Percentiles rank a stretch among this genome's conserved stretches.
These are phyloP conservation scores for Phenacoccus solenopsis DNA, from an alignment of 1,140 invertebrate species.

Conservation along the genomic window DNA sequence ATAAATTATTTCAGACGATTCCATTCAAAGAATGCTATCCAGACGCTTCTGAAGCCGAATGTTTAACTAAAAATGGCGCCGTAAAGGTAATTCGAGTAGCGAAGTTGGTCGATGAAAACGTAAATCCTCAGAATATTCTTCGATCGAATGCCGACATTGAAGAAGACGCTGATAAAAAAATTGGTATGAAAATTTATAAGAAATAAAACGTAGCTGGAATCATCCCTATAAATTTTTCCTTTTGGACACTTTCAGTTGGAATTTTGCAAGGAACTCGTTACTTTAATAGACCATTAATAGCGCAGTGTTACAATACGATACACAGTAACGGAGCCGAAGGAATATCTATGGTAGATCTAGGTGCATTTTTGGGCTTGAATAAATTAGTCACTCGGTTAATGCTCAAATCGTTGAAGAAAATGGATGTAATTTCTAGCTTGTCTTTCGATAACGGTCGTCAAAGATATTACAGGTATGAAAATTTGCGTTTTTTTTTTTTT, in stretches of 20 bases:
- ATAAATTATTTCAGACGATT: slow-evolving; percentile 22
- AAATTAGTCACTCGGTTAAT: slow-evolving; percentile 40
- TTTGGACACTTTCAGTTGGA: slow-evolving; percentile 25
- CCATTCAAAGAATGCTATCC: slow-evolving; percentile 47
- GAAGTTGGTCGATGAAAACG: slow-evolving; percentile 35
- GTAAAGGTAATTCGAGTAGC: slow-evolving; percentile 39
- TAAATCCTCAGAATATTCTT: neutral
- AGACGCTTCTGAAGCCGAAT: slow-evolving; percentile 39
- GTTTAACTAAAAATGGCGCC: slow-evolving; percentile 37
- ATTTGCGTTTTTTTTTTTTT: slow-evolving; percentile 22
- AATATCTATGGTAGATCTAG: slow-evolving; percentile 36
- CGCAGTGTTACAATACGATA: slow-evolving; percentile 38
- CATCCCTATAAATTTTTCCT: slow-evolving; percentile 24
- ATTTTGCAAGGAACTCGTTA: slow-evolving; percentile 33
- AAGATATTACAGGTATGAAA: slow-evolving; percentile 36
- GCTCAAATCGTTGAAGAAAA: slow-evolving; percentile 37
- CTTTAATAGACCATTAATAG: slow-evolving; percentile 34
- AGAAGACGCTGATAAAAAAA: slow-evolving; percentile 25
- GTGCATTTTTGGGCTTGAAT: slow-evolving; percentile 36
- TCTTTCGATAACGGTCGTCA: slow-evolving; percentile 43
- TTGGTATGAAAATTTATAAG: neutral
- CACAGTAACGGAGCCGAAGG: slow-evolving; percentile 37
- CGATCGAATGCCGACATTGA: slow-evolving; percentile 35
- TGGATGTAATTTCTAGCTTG: slow-evolving; percentile 36
- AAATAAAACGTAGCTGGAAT: slow-evolving; percentile 19